Conservation (phyloP, 2,888 invertebrate species). For the Copidosoma aretas region DNA sequence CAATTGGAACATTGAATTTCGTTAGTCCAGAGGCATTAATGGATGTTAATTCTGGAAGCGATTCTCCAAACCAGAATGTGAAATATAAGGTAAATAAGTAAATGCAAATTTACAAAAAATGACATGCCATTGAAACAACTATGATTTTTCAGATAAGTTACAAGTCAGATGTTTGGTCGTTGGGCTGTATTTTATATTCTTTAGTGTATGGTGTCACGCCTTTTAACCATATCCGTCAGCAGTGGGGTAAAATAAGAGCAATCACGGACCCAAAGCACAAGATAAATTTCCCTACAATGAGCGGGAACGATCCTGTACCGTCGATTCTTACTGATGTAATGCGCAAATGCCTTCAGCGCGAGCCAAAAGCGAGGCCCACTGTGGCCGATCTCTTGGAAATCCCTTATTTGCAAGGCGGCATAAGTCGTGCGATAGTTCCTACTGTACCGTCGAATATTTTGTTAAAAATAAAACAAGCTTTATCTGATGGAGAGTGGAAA, state of each 20-base stretch:
- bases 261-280: slow-evolving; percentile 76
- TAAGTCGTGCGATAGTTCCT: slow-evolving; percentile 18
- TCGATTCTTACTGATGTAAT: slow-evolving; percentile 70
- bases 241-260: slow-evolving; percentile 77
- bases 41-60: slow-evolving; percentile 65
- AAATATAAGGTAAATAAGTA: slow-evolving; percentile 49
- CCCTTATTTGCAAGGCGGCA: slow-evolving; percentile 57
- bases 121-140: not conserved
- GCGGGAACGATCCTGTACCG: slow-evolving; percentile 65
- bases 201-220: slow-evolving; percentile 90
- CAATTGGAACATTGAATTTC: slow-evolving; percentile 91
- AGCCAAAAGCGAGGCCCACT: slow-evolving; percentile 76
- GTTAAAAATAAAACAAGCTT: slow-evolving; percentile 52
- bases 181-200: slow-evolving; percentile 95
- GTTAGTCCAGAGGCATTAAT: slow-evolving; percentile 94
- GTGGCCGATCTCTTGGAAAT: slow-evolving; percentile 74
- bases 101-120: not conserved
- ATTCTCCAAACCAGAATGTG: slow-evolving; percentile 57
- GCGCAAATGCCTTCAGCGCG: slow-evolving; percentile 75
- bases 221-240: slow-evolving; percentile 80
- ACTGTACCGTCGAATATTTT: slow-evolving; percentile 51
- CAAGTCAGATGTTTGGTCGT: slow-evolving; percentile 96
- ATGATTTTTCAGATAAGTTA: slow-evolving; percentile 74
- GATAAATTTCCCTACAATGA: slow-evolving; percentile 69
- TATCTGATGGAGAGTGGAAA: slow-evolving; percentile 57